phyloP scores from a whole-genome alignment of 2,797 vertebrate genomes.

The Chiloscyllium punctatum region DNA sequence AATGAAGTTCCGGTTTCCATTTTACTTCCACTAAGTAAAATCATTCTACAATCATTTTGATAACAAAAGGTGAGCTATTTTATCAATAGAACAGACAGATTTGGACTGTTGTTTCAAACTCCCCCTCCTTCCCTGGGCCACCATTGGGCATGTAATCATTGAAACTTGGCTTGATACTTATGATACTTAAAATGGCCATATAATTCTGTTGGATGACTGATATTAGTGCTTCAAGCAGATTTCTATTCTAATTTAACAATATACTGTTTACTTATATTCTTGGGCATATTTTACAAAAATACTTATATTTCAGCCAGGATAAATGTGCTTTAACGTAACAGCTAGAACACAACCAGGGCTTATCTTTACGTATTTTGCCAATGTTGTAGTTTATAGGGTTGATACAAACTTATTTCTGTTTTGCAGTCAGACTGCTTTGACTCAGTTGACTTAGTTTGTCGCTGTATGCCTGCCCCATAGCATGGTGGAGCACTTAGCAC shows the following conservation, averaged over 20 bases:
- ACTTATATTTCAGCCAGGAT: not conserved
- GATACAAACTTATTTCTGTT: not conserved
- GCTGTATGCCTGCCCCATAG: conserved; percentile 18
- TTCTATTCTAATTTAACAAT: not conserved
- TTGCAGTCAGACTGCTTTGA: not conserved
- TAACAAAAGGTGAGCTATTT: no score
- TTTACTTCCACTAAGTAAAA: not conserved
- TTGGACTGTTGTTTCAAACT: not conserved
- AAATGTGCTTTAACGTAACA: not conserved
- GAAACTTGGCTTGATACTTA: not conserved
- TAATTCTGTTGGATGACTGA: not conserved
- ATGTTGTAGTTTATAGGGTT: not conserved
- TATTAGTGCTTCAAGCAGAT: not conserved
- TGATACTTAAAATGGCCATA: not conserved
- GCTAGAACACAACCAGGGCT: no score
- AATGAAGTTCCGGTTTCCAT: not conserved
- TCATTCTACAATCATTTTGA: not conserved
- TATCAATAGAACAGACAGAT: not conserved
- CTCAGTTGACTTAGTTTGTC: not conserved
- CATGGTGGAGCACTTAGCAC: conserved; percentile 29
- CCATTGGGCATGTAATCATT: not conserved
- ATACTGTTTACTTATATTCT: not conserved
- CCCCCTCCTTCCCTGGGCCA: no score
- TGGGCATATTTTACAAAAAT: not conserved
- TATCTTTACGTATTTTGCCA: not conserved